A percentile compares a stretch with the other conserved stretches of the same genome.
Evolutionary conservation across 2,888 invertebrate species (phyloP).

Genomic region (Leptogaster cylindrica): DNA sequence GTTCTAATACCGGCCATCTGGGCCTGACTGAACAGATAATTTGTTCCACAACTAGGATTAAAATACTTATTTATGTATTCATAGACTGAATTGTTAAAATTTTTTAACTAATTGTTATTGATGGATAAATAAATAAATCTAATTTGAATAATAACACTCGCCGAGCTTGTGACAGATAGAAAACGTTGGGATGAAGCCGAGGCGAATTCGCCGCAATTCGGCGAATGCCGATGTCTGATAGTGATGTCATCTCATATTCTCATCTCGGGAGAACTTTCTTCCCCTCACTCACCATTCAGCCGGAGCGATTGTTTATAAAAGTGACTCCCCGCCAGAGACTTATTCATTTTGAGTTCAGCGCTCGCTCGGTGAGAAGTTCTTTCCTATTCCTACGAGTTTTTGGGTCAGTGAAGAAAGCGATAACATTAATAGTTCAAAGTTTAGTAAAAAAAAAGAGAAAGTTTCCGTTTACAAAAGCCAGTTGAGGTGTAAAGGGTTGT

Average conservation of each 20-base stretch:
- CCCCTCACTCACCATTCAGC: not conserved
- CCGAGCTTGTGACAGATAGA: too few species aligned
- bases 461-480: too few species aligned
- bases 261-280: conserved; percentile 1
- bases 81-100: too few species aligned
- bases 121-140: too few species aligned
- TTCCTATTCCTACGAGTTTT: not conserved
- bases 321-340: conserved; percentile 49
- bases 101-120: too few species aligned
- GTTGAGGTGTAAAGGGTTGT: not conserved
- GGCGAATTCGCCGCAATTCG: not conserved
- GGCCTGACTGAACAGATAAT: too few species aligned
- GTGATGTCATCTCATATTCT: not conserved
- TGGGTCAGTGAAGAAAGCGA: not conserved
- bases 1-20: too few species aligned
- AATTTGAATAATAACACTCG: too few species aligned
- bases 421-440: not conserved
- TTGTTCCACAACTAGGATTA: too few species aligned
- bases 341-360: conserved; percentile 54
- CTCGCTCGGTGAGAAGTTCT: conserved; percentile 51
- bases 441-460: not conserved
- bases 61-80: too few species aligned
- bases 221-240: not conserved
- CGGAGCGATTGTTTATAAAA: conserved; percentile 47
- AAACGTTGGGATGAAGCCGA: too few species aligned